Percentiles rank a stretch among this genome's conserved stretches.
These are phyloP conservation scores for Tauraco erythrolophus DNA, from an alignment of 2,113 vertebrate species.

Conservation along the genomic window DNA sequence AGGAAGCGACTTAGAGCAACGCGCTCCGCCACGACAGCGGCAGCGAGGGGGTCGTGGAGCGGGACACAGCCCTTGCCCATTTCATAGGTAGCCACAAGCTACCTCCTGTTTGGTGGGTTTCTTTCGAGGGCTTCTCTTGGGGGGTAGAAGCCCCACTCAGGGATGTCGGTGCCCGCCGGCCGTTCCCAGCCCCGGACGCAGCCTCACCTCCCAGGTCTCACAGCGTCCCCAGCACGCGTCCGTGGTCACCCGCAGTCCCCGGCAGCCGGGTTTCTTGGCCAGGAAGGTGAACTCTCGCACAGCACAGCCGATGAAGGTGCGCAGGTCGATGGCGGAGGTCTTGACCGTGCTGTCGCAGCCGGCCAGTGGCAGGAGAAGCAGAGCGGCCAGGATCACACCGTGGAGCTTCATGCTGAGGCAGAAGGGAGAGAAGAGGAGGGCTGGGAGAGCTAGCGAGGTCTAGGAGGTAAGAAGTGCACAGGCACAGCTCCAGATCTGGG, in stretches of 20 bases:
- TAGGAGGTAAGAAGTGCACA: neutral
- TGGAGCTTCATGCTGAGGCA: conserved; percentile 57
- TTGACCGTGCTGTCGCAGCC: neutral
- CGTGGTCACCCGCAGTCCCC: conserved; percentile 85
- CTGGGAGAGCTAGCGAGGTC: neutral
- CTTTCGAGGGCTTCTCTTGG: neutral
- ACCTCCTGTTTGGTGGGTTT: too few relatives aligned
- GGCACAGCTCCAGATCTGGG: neutral
- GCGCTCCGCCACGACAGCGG: rapidly evolving
- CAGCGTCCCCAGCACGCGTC: conserved; percentile 98
- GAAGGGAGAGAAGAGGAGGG: neutral
- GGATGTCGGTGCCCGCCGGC: rapidly evolving
- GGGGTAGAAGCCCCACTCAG: neutral
- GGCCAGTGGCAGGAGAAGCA: conserved; percentile 47
- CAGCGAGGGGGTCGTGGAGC: rapidly evolving
- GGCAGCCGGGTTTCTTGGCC: conserved; percentile 90
- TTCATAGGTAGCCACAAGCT: neutral
- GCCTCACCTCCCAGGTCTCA: conserved; percentile 95
- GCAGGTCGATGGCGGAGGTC: conserved; percentile 75
- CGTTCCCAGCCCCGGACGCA: rapidly evolving
- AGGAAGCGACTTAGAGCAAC: neutral
- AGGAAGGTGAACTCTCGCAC: conserved; percentile 92
- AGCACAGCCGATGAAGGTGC: conserved; percentile 87
- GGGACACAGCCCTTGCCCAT: neutral
- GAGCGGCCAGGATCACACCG: neutral